Base-by-base conservation (phyloP, 2,113 vertebrate genomes). In the Corynorhinus townsendii region DNA sequence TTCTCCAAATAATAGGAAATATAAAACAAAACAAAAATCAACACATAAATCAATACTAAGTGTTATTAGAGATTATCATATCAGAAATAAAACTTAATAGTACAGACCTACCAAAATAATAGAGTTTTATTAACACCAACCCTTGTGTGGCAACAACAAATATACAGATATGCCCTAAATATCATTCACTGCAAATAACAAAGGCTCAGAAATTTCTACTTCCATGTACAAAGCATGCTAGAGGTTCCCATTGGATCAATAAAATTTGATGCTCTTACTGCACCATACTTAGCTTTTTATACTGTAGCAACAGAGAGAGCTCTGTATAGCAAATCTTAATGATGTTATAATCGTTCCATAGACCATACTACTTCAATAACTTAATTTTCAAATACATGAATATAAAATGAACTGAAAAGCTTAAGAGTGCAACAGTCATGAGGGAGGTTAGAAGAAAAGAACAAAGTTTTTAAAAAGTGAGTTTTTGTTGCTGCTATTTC, bases 361-460 rank as follows among this genome's bases (percentile, higher is more conserved):
- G 20, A 86, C 26, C 45, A 52, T 30, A 54, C 5, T 91, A 30
- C 3, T 80, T 88, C 38, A 45, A 20, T 22, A 86, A 92, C 9
- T 62, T 85, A 82, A 68, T 87, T 83, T 95, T 79, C 69, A 92
- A 89, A 87, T 28, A 83, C 59, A 43, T 59, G 38, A 82, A 33
- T 40, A 38, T 73, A 77, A 86, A 62, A 68, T 45, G 24, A 91
- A 1, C 59, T 43, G 7, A 24, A 59, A 77, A 86, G 24, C 22
- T 35, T 76, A 1, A 66, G 7, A 33, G 2, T 83, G 0, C 16
- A 26, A 56, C 8, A 86, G 30, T 49, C 8, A 38, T 45, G 38
- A 83, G 24, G 40, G 33, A 40, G 22, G 2, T 72, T 38, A 56
- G 22, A 76, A 47, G 62, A 84, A 59, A 54, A 66, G 7, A 91